phyloP scores from a whole-genome alignment of 2,797 vertebrate genomes.

The Melanotaenia pygmaea region DNA sequence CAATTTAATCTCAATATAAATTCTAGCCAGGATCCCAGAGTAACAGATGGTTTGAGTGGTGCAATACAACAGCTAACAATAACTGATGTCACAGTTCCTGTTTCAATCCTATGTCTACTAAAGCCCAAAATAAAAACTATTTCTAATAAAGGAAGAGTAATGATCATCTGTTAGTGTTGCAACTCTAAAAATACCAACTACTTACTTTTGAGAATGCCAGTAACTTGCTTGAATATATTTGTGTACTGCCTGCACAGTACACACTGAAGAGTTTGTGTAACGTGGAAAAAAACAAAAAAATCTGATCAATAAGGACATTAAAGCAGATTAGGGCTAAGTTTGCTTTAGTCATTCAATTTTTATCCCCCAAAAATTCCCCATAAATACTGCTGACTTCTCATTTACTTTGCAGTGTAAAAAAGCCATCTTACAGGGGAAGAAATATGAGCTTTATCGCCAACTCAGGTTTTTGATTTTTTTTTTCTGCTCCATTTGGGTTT shows the following conservation, averaged over 20 bases:
- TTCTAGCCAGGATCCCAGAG: slow-evolving; percentile 5
- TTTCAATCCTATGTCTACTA: neutral
- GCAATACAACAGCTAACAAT: neutral
- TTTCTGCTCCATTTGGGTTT: slow-evolving; percentile 73
- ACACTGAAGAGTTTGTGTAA: slow-evolving; percentile 10
- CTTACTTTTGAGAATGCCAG: neutral
- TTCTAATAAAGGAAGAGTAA: neutral
- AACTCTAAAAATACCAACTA: neutral
- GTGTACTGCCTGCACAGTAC: neutral
- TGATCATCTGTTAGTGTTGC: too few relatives aligned
- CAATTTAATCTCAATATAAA: slow-evolving; percentile 27
- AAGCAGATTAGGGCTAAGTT: slow-evolving; percentile 31
- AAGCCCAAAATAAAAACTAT: neutral
- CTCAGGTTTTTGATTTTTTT: slow-evolving; percentile 70
- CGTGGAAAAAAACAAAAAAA: neutral
- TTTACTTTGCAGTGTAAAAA: slow-evolving; percentile 62
- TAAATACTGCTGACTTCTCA: slow-evolving; percentile 43
- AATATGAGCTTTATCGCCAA: slow-evolving; percentile 80
- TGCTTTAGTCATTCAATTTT: slow-evolving; percentile 44
- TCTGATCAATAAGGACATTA: slow-evolving; percentile 24
- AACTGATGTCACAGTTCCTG: neutral
- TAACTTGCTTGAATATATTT: neutral
- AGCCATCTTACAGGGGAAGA: slow-evolving; percentile 70
- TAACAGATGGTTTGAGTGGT: slow-evolving; percentile 45
- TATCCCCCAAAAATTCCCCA: slow-evolving; percentile 33